phyloP scores from a whole-genome alignment of 2,113 vertebrate genomes.

The Desmodus rotundus region DNA sequence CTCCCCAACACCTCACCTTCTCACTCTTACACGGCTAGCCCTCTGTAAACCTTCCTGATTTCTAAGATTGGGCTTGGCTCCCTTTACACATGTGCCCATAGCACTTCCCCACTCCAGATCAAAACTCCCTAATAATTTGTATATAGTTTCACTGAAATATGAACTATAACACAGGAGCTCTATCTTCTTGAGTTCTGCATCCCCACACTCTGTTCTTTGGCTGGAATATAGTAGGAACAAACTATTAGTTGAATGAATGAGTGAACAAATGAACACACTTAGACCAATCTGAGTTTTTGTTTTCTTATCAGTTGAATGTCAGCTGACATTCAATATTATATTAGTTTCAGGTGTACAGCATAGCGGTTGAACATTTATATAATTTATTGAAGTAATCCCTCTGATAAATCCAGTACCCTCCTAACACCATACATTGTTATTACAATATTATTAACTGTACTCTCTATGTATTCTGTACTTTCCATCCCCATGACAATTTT shows the following conservation, averaged over 20 bases:
- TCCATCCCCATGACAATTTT: neutral
- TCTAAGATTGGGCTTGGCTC: neutral
- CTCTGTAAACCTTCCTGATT: neutral
- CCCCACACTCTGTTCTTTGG: neutral
- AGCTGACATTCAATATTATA: neutral
- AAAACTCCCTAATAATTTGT: neutral
- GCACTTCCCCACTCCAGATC: neutral
- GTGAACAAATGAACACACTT: neutral
- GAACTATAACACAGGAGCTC: neutral
- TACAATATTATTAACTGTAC: neutral
- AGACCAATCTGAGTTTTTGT: neutral
- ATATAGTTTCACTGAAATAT: neutral
- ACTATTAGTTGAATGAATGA: neutral
- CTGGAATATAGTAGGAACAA: neutral
- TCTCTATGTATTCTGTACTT: neutral
- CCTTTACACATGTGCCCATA: neutral
- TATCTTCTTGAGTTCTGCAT: neutral
- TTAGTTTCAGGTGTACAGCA: neutral
- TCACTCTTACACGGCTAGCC: neutral
- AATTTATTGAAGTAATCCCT: neutral
- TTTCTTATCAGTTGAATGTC: neutral
- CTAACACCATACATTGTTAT: neutral
- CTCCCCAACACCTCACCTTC: neutral
- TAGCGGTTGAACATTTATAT: neutral
- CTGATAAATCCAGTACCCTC: neutral